Evolutionary conservation across 2,113 vertebrate species (phyloP).

Genomic region (Monarcha castaneiventris): DNA sequence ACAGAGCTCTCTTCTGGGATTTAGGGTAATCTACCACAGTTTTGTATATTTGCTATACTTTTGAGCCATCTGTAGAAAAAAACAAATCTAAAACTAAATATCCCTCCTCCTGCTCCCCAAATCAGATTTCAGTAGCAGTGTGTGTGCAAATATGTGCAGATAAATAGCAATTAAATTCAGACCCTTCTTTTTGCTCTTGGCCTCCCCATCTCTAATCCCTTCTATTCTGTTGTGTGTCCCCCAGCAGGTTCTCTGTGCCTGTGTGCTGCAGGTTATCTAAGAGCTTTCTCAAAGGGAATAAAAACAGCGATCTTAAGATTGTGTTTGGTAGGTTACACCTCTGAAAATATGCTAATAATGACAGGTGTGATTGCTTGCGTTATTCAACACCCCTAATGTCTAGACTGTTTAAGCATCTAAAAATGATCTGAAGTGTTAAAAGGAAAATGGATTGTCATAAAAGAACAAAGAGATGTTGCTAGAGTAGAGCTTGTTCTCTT

Average conservation of each 20-base stretch:
- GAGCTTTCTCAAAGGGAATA: background rate
- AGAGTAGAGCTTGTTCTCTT: background rate
- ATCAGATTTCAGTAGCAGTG: background rate
- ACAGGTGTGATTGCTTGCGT: background rate
- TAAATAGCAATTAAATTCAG: background rate
- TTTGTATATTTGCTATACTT: background rate
- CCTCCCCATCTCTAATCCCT: background rate
- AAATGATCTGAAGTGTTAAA: background rate
- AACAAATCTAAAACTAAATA: background rate
- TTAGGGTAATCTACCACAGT: background rate
- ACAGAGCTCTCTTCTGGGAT: background rate
- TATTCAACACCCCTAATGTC: background rate
- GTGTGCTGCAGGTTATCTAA: background rate
- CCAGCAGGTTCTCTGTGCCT: background rate
- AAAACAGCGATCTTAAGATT: background rate
- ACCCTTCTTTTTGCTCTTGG: background rate
- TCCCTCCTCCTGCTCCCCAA: background rate
- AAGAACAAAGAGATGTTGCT: constrained; percentile 10
- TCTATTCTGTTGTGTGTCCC: background rate
- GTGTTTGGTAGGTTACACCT: background rate
- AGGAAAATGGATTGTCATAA: background rate
- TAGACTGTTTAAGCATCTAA: background rate
- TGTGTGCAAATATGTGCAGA: background rate
- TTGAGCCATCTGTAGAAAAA: background rate
- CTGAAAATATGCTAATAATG: background rate